Evolutionary conservation across 1,140 invertebrate species (phyloP).

Genomic region (Drosophila nebulosa): DNA sequence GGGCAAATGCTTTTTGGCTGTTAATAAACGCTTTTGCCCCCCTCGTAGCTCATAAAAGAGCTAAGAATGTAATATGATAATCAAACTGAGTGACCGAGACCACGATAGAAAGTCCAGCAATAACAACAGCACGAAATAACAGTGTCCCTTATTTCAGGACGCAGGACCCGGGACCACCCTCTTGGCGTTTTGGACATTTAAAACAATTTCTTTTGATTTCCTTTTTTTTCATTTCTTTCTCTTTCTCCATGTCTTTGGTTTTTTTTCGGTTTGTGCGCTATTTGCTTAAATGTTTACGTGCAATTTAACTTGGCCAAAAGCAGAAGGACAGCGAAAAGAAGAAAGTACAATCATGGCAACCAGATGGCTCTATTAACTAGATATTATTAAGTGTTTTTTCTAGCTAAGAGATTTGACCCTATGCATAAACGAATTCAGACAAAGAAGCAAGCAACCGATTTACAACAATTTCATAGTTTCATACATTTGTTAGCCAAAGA

Average conservation of each 20-base stretch:
- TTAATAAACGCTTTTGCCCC: not conserved
- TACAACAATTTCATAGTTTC: not conserved
- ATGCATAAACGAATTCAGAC: not conserved
- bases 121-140: constrained; percentile 4
- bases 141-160: not conserved
- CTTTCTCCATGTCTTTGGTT: constrained; percentile 1
- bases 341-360: constrained; percentile 14
- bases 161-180: not conserved
- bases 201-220: constrained; percentile 72
- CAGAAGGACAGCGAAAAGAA: too few relatives aligned
- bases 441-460: not conserved
- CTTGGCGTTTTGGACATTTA: constrained; percentile 45
- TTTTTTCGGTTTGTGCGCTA: constrained; percentile 33
- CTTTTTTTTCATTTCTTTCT: constrained; percentile 19
- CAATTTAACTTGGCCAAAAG: constrained; percentile 40
- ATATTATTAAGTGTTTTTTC: not conserved
- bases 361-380: constrained; percentile 39
- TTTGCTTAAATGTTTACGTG: constrained; percentile 49
- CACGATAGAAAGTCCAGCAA: constrained; percentile 4
- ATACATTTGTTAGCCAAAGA: not conserved
- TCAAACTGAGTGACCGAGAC: constrained; percentile 59
- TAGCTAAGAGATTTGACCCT: not conserved
- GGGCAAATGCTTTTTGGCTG: not conserved
- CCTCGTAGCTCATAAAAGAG: constrained; percentile 41
- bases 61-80: constrained; percentile 70